These are phyloP conservation scores for Thunnus maccoyii DNA, from an alignment of 2,113 vertebrate species.

Conservation along the genomic window DNA sequence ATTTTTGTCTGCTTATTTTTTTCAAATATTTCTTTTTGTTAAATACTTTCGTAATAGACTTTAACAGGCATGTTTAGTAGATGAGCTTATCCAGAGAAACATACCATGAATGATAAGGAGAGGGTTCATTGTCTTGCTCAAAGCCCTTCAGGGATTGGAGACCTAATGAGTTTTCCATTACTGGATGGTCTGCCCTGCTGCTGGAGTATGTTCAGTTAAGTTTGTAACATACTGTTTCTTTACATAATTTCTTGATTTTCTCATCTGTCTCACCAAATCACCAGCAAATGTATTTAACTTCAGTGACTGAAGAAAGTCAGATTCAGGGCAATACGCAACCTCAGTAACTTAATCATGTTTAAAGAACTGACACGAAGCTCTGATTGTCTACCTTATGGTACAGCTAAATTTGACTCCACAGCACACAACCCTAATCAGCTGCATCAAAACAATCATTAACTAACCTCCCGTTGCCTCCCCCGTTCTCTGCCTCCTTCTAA, in stretches of 20 bases:
- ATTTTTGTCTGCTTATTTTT: not conserved
- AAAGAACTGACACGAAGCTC: conserved; percentile 53
- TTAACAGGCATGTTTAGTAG: not conserved
- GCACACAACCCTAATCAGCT: conserved; percentile 79
- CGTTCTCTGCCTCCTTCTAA: conserved; percentile 48
- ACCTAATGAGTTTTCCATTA: not conserved
- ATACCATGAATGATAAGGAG: not conserved
- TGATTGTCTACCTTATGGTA: conserved; percentile 61
- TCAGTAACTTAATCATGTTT: conserved; percentile 56
- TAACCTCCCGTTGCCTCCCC: conserved; percentile 58
- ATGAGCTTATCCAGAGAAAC: not conserved
- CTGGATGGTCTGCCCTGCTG: not conserved
- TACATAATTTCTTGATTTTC: not conserved
- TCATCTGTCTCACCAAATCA: not conserved
- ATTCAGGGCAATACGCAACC: conserved; percentile 29
- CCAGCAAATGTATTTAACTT: conserved; percentile 14
- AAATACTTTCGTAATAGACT: not conserved
- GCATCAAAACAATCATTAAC: conserved; percentile 84
- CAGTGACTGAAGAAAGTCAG: not conserved
- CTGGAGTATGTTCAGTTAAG: not conserved
- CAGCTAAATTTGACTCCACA: conserved; percentile 68
- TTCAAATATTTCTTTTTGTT: conserved; percentile 1
- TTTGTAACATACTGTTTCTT: not conserved
- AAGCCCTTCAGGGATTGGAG: not conserved
- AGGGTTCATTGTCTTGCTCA: not conserved